Conservation (phyloP, 2,113 vertebrate genomes). For the Plecotus auritus region DNA sequence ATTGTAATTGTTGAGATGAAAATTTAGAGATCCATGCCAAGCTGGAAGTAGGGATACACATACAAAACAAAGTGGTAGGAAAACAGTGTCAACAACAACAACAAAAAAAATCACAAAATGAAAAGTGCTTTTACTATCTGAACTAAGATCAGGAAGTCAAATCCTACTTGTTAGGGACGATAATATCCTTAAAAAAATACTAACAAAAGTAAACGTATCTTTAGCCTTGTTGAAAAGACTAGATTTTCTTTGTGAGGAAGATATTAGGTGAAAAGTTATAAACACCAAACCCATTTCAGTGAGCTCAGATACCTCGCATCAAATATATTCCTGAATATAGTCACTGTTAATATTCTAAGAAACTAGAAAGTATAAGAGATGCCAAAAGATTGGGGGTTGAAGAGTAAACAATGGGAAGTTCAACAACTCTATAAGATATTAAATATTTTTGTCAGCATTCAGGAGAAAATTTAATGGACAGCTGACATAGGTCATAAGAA, state of each 20-base stretch:
- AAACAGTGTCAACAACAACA: neutral
- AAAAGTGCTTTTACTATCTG: conserved; percentile 23
- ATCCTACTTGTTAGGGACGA: neutral
- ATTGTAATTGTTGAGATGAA: neutral
- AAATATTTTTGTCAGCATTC: neutral
- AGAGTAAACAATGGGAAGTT: neutral
- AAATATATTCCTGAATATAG: neutral
- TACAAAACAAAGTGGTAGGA: conserved; percentile 15
- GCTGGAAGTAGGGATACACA: neutral
- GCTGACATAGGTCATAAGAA: neutral
- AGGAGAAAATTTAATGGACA: neutral
- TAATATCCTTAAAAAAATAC: neutral
- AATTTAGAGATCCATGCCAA: neutral
- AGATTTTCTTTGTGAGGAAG: conserved; percentile 22
- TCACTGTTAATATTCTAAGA: neutral
- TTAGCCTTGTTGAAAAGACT: neutral
- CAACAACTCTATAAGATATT: neutral
- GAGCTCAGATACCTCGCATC: neutral
- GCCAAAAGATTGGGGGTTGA: neutral
- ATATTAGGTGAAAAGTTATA: neutral
- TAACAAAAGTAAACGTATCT: conserved; percentile 17
- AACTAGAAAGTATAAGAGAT: neutral
- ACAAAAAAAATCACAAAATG: neutral
- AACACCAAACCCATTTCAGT: neutral
- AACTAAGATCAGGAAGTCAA: conserved; percentile 19